Conservation (phyloP, 2,113 vertebrate genomes). For the Dasyprocta punctata region DNA sequence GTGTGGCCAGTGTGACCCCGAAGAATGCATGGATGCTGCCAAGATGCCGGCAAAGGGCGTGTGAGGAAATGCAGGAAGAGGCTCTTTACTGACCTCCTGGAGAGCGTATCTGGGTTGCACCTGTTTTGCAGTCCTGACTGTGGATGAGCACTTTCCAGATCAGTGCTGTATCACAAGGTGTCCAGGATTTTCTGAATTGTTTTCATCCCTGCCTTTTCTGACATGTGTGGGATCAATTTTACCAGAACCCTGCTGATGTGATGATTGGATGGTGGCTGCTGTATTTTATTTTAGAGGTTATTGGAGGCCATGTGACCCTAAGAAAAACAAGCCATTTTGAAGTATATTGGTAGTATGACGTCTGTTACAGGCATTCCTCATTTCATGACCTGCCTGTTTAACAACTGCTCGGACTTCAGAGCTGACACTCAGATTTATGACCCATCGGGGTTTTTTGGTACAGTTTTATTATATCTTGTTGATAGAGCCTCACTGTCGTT, state of each 20-base stretch:
- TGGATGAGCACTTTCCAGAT: too few relatives aligned
- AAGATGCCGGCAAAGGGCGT: too few relatives aligned
- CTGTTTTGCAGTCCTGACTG: background rate
- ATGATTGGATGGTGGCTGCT: background rate
- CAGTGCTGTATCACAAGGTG: background rate
- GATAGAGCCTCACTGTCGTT: background rate
- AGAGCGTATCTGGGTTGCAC: background rate
- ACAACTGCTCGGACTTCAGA: background rate
- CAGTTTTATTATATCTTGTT: background rate
- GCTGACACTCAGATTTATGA: background rate
- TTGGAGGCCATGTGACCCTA: background rate
- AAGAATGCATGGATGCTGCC: too few relatives aligned
- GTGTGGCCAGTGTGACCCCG: too few relatives aligned
- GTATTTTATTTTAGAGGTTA: background rate
- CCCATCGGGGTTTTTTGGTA: background rate
- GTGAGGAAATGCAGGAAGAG: too few relatives aligned
- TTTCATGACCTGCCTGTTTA: background rate
- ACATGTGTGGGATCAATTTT: background rate
- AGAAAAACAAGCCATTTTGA: background rate
- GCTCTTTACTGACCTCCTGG: too few relatives aligned
- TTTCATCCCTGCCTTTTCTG: background rate
- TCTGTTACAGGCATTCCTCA: background rate
- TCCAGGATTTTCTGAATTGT: background rate
- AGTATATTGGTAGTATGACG: background rate
- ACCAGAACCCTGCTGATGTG: background rate